These are phyloP conservation scores for Psilopogon haemacephalus DNA, from an alignment of 2,113 vertebrate species.

Conservation along the genomic window DNA sequence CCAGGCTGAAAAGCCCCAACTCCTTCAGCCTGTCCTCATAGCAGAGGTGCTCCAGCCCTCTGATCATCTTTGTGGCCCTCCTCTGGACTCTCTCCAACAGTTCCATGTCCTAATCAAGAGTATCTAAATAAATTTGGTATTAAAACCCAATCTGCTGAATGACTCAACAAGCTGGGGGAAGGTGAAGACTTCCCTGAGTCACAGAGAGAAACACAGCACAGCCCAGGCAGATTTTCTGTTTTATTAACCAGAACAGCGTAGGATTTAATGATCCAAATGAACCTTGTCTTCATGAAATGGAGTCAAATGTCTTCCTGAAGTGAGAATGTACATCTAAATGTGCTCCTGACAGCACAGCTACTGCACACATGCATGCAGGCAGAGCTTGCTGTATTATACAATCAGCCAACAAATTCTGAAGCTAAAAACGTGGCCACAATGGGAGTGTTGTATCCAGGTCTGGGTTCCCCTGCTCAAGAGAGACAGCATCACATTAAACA, in stretches of 20 bases:
- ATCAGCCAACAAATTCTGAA: neutral
- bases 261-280: slow-evolving; percentile 71
- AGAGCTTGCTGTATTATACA: neutral
- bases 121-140: slow-evolving; percentile 21
- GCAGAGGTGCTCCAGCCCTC: no score
- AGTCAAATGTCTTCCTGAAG: slow-evolving; percentile 52
- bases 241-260: slow-evolving; percentile 67
- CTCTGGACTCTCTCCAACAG: no score
- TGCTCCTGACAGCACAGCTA: neutral
- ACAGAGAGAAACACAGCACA: slow-evolving; percentile 49
- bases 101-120: no score
- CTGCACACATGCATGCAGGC: neutral
- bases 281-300: slow-evolving; percentile 44
- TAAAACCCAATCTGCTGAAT: slow-evolving; percentile 57
- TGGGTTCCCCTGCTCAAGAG: no score
- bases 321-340: slow-evolving; percentile 44
- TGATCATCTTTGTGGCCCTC: no score
- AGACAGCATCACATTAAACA: no score
- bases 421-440: neutral
- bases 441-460: no score
- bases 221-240: slow-evolving; percentile 67
- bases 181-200: slow-evolving; percentile 62
- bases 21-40: no score
- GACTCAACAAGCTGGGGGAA: slow-evolving; percentile 63
- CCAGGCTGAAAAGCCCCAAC: no score